Evolutionary conservation across 2,797 vertebrate species (phyloP), one percentile per base, ranked within the genome.

Genomic region (Hippopotamyrus pictus): DNA sequence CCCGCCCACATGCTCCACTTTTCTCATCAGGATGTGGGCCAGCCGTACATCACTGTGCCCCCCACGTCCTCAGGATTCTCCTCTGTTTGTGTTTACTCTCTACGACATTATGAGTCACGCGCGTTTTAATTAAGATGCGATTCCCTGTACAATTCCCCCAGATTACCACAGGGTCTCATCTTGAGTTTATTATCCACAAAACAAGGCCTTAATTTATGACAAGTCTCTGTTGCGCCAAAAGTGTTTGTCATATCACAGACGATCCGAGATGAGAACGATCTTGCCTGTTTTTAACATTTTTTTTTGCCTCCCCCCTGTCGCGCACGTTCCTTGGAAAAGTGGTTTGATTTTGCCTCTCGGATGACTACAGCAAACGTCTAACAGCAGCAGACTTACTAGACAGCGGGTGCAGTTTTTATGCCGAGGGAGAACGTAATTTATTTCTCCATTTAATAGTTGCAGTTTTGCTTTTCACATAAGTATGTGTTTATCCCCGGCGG

Each of bases 71-170:
- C 69, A 6, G 48, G 73, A 84, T 48, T 57, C 2, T 86, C 8
- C 6, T 41, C 41, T 76, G 87, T 90, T 89, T 88, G 69, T 88
- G 88, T 91, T 90, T 90, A 89, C 79, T 90, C 85, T 7, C 88
- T 76, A 17, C 37, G 87, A 54, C 86, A 82, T 90, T 50, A 59
- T 86, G 87, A 90, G 89, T 89, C 85, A 85, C 88, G 8, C 57
- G 89, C 87, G 88, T 89, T 92, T 92, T 90, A 91, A 91, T 92
- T 91, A 93, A 90, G 90, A 90, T 50, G 29, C 87, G 76, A 88
- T 88, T 91, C 88, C 88, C 89, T 65, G 88, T 88, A 91, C 90
- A 53, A 76, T 88, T 59, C 85, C 88, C 69, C 41, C 25, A 88
- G 84, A 88, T 88, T 86, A 91, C 90, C 90, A 90, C 89, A 79